Evolutionary conservation across 1,140 invertebrate genomes (phyloP), one percentile per base, ranked within the genome.

Genomic region (Drosophila chauvacae): DNA sequence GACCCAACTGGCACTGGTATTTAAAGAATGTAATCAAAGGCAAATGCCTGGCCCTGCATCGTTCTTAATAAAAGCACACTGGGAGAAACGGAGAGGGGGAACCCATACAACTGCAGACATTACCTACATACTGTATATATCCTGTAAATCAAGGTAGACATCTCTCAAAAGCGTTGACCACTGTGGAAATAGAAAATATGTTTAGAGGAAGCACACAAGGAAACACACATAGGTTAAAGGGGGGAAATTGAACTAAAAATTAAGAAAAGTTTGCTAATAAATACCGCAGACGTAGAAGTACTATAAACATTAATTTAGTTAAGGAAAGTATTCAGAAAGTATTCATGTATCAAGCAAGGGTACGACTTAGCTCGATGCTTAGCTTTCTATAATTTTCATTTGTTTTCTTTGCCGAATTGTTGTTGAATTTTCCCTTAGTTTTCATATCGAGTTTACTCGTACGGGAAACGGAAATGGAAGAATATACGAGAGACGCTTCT

Each of bases 11-110:
- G n/a, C 13, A 2, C 13, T 41, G 64, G 45, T 35, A 69, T 69
- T 66, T 53, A 51, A 71, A 71, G 30, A 48, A 70, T 48, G n/a
- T 41, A 44, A 66, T 69, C 37, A 65, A 41, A 20, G 18, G 16
- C 37, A 68, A 39, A 51, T 51, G 61, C 20, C 62, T 9, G 14
- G 55, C 26, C 13, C 37, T n/a, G 35, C 9, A 11, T 5, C 2
- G 11, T 39, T 11, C 53, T 23, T 55, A 55, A 55, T 55, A 37
- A 23, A 55, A 23, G 1, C 7, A 23, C 51, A 37, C 51, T 55
- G 33, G 4, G 7, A 11, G 20, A 55, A 55, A 39, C 1, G 5
- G 3, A 5, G 3, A 5, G 1, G 28, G 9, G 16, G 16, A 7
- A 33, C n/a, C 28, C n/a, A 1, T 0, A 20, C 5, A 3, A 14